phyloP scores from a whole-genome alignment of 1,140 invertebrate genomes.

The Lepidotrigona ventralis region DNA sequence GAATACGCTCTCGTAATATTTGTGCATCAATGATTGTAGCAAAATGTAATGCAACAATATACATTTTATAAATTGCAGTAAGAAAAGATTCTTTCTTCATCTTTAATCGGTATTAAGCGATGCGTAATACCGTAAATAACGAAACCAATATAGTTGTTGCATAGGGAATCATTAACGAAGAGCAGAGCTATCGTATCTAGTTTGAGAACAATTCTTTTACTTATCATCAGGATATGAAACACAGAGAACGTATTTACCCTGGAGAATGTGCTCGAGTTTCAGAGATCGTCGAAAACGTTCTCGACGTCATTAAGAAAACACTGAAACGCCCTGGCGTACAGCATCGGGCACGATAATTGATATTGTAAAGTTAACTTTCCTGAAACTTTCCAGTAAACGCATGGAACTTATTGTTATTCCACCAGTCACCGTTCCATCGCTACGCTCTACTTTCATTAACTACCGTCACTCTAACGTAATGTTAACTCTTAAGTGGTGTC shows the following conservation, averaged over 20 bases:
- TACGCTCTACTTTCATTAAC: neutral
- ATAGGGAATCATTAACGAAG: neutral
- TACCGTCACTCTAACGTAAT: neutral
- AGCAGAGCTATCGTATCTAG: neutral
- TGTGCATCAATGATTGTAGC: neutral
- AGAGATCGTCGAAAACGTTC: neutral
- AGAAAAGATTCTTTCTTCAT: neutral
- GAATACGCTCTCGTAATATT: neutral
- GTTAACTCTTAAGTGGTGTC: no score
- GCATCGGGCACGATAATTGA: neutral
- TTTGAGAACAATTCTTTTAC: neutral
- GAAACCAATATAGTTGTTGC: neutral
- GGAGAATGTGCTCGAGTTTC: neutral
- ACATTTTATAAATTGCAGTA: no score
- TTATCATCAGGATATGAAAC: neutral
- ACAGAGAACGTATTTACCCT: neutral
- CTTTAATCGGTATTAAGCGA: neutral
- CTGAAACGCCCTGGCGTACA: neutral
- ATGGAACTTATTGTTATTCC: neutral
- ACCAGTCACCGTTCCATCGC: no score
- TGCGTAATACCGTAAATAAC: no score
- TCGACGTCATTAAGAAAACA: conserved; percentile 7
- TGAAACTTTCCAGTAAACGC: neutral
- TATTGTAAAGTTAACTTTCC: conserved; percentile 4
- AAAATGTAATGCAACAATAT: neutral